Evolutionary conservation across 2,113 vertebrate species (phyloP).

Genomic region (Otolemur garnettii): DNA sequence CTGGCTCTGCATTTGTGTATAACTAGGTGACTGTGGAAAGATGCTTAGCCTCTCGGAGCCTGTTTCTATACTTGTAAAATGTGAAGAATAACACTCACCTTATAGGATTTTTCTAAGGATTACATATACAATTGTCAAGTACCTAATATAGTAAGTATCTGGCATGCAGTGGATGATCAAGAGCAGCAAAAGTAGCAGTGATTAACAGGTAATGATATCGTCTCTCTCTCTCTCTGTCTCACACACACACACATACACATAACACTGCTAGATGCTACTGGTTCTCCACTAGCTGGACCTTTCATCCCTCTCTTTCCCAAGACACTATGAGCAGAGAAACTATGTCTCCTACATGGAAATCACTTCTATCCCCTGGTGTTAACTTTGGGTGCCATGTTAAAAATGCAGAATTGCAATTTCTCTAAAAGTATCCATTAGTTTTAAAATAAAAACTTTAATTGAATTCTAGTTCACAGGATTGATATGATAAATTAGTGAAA

Average conservation of each 20-base stretch:
- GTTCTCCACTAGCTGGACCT: not conserved
- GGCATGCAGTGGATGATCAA: not conserved
- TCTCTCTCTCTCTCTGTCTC: not conserved
- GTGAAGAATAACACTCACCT: not conserved
- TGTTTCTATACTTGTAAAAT: not conserved
- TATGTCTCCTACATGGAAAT: not conserved
- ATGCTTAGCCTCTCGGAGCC: not conserved
- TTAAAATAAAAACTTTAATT: not conserved
- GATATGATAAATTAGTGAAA: not conserved
- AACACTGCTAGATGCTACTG: not conserved
- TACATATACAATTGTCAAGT: not conserved
- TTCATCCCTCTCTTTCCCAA: not conserved
- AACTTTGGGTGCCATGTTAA: not conserved
- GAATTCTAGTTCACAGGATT: not conserved
- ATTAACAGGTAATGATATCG: not conserved
- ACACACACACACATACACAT: not conserved
- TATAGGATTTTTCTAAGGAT: not conserved
- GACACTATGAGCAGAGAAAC: not conserved
- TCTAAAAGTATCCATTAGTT: conserved; percentile 11
- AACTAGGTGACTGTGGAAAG: not conserved
- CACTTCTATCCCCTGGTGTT: not conserved
- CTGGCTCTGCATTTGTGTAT: not conserved
- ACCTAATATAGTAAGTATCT: not conserved
- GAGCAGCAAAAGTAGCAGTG: not conserved
- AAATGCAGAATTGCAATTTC: not conserved